phyloP scores from a whole-genome alignment of 2,113 vertebrate species.

The Verasper variegatus region DNA sequence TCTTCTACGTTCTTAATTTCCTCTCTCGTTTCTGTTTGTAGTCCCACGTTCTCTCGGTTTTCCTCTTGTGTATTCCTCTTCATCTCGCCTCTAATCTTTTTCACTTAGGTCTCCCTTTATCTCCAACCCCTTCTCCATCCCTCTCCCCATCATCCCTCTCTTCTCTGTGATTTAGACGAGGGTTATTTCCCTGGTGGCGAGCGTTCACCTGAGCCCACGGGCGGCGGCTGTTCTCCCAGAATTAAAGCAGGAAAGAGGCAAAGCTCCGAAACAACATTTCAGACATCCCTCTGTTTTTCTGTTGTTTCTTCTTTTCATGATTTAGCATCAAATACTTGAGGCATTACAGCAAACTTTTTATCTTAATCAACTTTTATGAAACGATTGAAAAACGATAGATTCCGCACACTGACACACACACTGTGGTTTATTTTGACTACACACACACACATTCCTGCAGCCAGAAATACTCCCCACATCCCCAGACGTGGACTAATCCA shows the following conservation, averaged over 20 bases:
- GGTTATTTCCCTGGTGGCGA: conserved; percentile 55
- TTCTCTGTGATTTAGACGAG: conserved; percentile 36
- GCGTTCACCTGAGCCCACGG: conserved; percentile 37
- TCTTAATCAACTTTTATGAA: too few species aligned
- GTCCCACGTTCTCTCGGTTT: not conserved
- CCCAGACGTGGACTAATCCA: too few species aligned
- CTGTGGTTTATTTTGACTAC: too few species aligned
- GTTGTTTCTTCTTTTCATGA: not conserved
- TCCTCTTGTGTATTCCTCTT: conserved; percentile 4
- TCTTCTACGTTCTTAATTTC: too few species aligned
- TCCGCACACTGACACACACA: too few species aligned
- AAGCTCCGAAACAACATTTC: conserved; percentile 22
- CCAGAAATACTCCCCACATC: too few species aligned
- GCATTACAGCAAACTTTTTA: too few species aligned
- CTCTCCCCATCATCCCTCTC: conserved; percentile 28
- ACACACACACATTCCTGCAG: too few species aligned
- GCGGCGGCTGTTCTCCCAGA: conserved; percentile 11
- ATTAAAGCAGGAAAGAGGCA: conserved; percentile 1
- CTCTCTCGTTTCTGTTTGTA: not conserved
- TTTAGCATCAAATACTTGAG: too few species aligned
- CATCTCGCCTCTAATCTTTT: not conserved
- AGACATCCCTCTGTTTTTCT: not conserved
- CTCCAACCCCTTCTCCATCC: not conserved
- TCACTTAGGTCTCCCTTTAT: conserved; percentile 1
- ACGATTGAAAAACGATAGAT: too few species aligned